Percentiles rank a stretch among this genome's conserved stretches.
Evolutionary conservation across 1,140 invertebrate species (phyloP).

Genomic region (Drosophila repleta): DNA sequence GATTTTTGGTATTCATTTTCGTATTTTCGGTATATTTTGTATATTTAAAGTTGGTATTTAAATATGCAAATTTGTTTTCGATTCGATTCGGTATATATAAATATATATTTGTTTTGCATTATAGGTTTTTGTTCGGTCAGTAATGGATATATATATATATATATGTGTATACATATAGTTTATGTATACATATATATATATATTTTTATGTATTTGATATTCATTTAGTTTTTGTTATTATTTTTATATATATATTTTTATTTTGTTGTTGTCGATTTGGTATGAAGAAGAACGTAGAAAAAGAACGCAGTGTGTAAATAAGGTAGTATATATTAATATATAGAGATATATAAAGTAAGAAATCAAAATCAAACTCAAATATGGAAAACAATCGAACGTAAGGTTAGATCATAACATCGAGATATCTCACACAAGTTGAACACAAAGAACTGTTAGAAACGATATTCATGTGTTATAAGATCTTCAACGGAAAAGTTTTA

Average conservation of each 20-base stretch:
- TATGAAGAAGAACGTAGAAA: constrained; percentile 80
- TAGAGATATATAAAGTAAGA: constrained; percentile 32
- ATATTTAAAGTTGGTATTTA: constrained; percentile 69
- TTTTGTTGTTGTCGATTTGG: constrained; percentile 61
- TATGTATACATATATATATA: constrained; percentile 5
- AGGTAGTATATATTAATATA: constrained; percentile 60
- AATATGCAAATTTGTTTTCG: constrained; percentile 76
- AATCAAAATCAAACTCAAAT: constrained; percentile 29
- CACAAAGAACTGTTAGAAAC: constrained; percentile 57
- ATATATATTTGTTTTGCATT: too few species aligned
- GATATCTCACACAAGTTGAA: constrained; percentile 15
- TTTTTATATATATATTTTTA: constrained; percentile 23
- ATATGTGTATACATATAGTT: constrained; percentile 44
- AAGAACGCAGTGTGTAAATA: constrained; percentile 80
- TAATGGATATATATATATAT: constrained; percentile 43
- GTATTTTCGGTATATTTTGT: constrained; percentile 42
- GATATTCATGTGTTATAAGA: constrained; percentile 22
- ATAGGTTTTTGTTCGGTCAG: constrained; percentile 36
- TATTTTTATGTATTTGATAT: constrained; percentile 29
- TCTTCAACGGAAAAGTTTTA: constrained; percentile 23
- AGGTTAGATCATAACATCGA: constrained; percentile 21
- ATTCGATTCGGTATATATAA: constrained; percentile 47
- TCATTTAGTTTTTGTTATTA: constrained; percentile 24
- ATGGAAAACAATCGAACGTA: not conserved
- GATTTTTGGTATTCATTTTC: constrained; percentile 53